These are phyloP conservation scores for Chloroceryle amazona DNA, from an alignment of 2,797 vertebrate genomes.

Conservation along the genomic window DNA sequence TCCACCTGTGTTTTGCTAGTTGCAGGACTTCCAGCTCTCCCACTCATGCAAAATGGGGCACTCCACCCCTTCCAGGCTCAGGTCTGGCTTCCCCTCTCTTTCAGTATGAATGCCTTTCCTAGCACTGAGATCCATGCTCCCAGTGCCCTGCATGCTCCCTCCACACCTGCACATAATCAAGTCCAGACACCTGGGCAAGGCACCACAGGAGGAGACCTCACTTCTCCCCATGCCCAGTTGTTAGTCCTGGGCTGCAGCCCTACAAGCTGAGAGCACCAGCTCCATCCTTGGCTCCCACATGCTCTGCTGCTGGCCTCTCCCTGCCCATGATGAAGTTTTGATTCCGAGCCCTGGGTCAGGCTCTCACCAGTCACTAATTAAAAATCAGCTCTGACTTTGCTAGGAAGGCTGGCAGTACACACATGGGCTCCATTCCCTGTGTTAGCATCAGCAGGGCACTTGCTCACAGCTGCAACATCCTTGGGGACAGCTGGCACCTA, in stretches of 20 bases:
- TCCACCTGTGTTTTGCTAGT: not conserved
- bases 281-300: not conserved
- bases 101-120: not conserved
- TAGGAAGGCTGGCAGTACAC: accelerated
- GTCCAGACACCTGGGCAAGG: not conserved
- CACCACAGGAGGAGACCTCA: accelerated
- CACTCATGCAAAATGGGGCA: not conserved
- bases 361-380: not conserved
- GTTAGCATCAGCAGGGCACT: not conserved
- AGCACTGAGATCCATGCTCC: not conserved
- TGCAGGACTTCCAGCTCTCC: not conserved
- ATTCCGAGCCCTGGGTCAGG: not conserved
- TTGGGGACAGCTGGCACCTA: constrained; percentile 70
- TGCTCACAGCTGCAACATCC: not conserved
- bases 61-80: not conserved
- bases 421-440: accelerated
- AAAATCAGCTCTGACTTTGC: not conserved
- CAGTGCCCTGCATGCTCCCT: not conserved
- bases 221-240: not conserved
- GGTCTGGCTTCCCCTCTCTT: not conserved
- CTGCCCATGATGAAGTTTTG: not conserved
- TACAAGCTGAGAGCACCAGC: not conserved
- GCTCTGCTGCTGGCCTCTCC: not conserved
- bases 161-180: not conserved
- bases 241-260: not conserved